phyloP scores from a whole-genome alignment of 2,888 invertebrate species.

The Xanthostigma xanthostigma region DNA sequence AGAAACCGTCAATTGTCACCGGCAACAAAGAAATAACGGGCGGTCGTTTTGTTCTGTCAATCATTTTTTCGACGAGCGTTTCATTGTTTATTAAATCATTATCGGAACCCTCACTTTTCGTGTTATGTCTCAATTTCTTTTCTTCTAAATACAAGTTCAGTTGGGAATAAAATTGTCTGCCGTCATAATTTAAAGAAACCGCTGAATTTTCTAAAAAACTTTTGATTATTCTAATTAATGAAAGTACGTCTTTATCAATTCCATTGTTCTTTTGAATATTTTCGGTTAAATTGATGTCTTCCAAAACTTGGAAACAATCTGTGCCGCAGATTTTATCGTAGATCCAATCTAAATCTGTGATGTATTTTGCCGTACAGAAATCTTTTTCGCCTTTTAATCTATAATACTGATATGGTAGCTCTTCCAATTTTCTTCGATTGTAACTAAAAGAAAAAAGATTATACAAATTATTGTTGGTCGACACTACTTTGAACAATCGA shows the following conservation, averaged over 20 bases:
- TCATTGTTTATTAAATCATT: constrained; percentile 19
- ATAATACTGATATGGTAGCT: constrained; percentile 65
- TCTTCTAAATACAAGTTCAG: constrained; percentile 35
- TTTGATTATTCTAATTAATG: constrained; percentile 41
- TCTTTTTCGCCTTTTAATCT: constrained; percentile 39
- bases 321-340: constrained; percentile 66
- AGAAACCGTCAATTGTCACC: constrained; percentile 25
- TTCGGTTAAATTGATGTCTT: constrained; percentile 48
- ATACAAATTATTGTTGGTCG: background rate
- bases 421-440: constrained; percentile 66
- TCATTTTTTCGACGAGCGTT: constrained; percentile 20
- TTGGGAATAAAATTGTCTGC: constrained; percentile 67
- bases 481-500: no score
- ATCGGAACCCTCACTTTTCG: constrained; percentile 18
- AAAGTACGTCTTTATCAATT: constrained; percentile 15
- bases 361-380: constrained; percentile 50
- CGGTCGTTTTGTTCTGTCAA: constrained; percentile 33
- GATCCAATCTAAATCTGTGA: constrained; percentile 65
- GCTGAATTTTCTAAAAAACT: constrained; percentile 57
- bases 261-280: constrained; percentile 27
- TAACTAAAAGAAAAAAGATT: constrained; percentile 35
- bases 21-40: constrained; percentile 47
- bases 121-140: constrained; percentile 21
- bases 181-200: constrained; percentile 63
- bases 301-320: constrained; percentile 58